phyloP scores from a whole-genome alignment of 2,888 invertebrate species.

The Eustalomyia histrio region DNA sequence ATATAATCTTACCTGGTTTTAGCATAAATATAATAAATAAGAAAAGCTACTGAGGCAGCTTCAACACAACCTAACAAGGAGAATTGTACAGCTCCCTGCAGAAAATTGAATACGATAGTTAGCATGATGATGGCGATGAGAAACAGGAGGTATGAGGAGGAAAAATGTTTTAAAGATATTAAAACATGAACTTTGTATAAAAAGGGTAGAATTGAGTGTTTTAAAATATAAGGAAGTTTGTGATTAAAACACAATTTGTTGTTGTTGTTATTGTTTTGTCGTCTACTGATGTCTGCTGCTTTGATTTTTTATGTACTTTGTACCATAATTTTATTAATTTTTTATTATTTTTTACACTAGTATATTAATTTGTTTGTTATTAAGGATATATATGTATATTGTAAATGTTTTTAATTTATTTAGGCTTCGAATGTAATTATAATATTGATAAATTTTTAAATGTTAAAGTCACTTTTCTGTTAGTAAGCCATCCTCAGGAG shows the following conservation, averaged over 20 bases:
- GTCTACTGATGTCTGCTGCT: constrained; percentile 13
- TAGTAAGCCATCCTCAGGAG: not conserved
- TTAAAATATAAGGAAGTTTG: not conserved
- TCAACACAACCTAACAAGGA: constrained; percentile 77
- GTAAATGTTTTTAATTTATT: not conserved
- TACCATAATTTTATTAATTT: constrained; percentile 21
- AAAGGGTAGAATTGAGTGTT: not conserved
- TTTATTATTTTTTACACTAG: not conserved
- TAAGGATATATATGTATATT: not conserved
- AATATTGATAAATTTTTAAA: constrained; percentile 1
- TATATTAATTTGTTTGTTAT: not conserved
- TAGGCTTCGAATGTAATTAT: not conserved
- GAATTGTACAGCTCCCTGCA: constrained; percentile 71
- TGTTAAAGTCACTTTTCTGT: not conserved
- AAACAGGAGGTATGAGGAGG: not conserved
- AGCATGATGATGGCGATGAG: constrained; percentile 65
- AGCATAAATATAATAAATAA: constrained; percentile 77
- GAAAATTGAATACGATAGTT: constrained; percentile 72
- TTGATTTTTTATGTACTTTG: constrained; percentile 32
- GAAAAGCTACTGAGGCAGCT: constrained; percentile 75
- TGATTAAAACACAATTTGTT: constrained; percentile 15
- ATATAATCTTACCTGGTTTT: constrained; percentile 76
- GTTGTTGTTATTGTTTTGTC: not conserved
- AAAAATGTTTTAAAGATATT: constrained; percentile 16
- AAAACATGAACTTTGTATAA: constrained; percentile 17